These are phyloP conservation scores for Bombus pascuorum DNA, from an alignment of 1,140 invertebrate genomes.

Conservation along the genomic window DNA sequence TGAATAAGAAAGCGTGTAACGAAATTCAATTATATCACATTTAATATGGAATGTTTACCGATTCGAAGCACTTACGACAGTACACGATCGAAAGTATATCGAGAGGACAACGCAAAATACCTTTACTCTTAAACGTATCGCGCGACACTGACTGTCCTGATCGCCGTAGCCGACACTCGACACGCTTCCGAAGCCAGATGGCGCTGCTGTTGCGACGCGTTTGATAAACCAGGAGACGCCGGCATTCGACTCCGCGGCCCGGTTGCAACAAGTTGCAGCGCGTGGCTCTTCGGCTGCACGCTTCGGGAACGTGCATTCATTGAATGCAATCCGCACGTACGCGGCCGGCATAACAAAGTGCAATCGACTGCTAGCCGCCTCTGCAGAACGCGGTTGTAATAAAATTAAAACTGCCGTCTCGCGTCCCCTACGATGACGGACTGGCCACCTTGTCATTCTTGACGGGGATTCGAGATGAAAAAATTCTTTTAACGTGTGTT, in stretches of 20 bases:
- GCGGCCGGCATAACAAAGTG: conserved; percentile 27
- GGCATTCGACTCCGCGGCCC: conserved; percentile 19
- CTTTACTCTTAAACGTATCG: conserved; percentile 62
- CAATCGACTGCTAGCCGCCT: conserved; percentile 37
- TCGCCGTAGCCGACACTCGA: conserved; percentile 17
- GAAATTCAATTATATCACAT: neutral
- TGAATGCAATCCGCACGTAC: conserved; percentile 40
- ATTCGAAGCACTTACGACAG: neutral
- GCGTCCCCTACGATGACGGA: neutral
- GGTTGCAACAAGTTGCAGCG: conserved; percentile 70
- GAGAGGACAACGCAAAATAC: conserved; percentile 12
- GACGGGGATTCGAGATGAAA: neutral
- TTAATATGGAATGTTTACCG: too few species aligned
- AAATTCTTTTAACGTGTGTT: neutral
- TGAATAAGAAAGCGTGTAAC: too few species aligned
- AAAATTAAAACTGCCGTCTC: conserved; percentile 25
- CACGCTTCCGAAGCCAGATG: conserved; percentile 48
- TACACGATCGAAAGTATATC: neutral
- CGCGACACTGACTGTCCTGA: conserved; percentile 67
- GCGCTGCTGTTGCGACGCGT: conserved; percentile 46
- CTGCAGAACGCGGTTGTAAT: conserved; percentile 24
- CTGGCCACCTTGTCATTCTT: neutral
- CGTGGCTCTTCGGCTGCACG: conserved; percentile 22
- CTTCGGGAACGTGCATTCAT: conserved; percentile 33
- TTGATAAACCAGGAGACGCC: conserved; percentile 16